Evolutionary conservation across 2,113 vertebrate genomes (phyloP), one percentile per base, ranked within the genome.

Genomic region (Ophthalmolycus amberensis): DNA sequence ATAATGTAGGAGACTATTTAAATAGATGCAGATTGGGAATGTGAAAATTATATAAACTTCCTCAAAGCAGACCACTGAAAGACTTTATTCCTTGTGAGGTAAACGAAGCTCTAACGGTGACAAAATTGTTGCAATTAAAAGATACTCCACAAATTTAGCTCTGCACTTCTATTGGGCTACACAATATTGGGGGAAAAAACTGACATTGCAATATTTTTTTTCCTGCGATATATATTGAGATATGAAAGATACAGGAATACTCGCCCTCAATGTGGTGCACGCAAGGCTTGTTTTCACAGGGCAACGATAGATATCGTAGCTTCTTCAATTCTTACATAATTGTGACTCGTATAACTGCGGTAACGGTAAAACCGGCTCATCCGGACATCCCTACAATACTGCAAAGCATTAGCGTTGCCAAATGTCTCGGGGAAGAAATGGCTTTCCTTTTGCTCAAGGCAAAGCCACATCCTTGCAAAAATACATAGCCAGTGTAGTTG

Each of bases 1-100:
- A 69, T 52, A 25, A 70, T 25, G 20, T 52, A 52, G 60, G 37
- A 72, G 66, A 42, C 56, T 40, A 62, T 22, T 59, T 59, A 63
- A 68, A 82, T 50, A 25, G 14, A 58, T 68, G 10, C 20, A 71
- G 48, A 29, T 66, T 20, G 34, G 10, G 25, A 22, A 46, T 69
- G 40, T 34, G 38, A 34, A 9, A 22, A 22, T n/a, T 46, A 79
- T 56, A 22, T 25, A 5, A 52, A 66, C 7, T 50, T 59, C 14
- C 14, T 32, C 15, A 20, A 20, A 37, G 15, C 27, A 68, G 29
- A 34, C 1, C 20, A 27, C 59, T 32, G 40, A 3, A 14, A 32
- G 16, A 80, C 1, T 0, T 54, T 3, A 54, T 34, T 42, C 27
- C 25, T 71, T 18, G 9, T 27, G 15, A 73, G n/a, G 20, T 46